Percentiles rank a stretch among this genome's conserved stretches.
Evolutionary conservation across 2,113 vertebrate species (phyloP).

Genomic region (Natator depressus): DNA sequence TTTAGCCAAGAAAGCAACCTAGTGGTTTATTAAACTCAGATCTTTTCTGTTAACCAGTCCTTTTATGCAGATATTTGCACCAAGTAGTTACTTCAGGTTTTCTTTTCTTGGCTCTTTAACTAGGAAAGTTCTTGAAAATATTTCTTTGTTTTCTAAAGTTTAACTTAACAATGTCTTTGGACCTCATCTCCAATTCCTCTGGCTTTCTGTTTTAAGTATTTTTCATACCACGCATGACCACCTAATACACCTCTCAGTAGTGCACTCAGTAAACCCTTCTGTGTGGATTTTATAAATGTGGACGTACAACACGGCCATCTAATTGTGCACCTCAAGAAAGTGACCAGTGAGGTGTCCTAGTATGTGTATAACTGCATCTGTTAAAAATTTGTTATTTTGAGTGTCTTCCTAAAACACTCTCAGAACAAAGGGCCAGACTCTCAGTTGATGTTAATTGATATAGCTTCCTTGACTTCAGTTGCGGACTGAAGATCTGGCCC

Average conservation of each 20-base stretch:
- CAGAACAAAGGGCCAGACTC: background rate
- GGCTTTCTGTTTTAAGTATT: slow-evolving; percentile 35
- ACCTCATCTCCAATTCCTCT: slow-evolving; percentile 36
- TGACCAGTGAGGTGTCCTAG: background rate
- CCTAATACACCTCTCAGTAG: background rate
- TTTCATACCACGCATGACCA: background rate
- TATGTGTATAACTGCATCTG: background rate
- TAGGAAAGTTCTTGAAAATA: slow-evolving; percentile 67
- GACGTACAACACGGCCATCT: background rate
- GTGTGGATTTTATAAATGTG: background rate
- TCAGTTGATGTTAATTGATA: background rate
- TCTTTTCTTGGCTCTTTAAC: slow-evolving; percentile 35
- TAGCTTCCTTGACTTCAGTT: background rate
- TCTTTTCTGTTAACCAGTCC: slow-evolving; percentile 46
- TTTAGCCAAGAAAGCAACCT: slow-evolving; percentile 48
- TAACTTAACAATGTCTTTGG: slow-evolving; percentile 41
- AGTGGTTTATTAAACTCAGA: slow-evolving; percentile 54
- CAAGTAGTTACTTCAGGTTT: background rate
- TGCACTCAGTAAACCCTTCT: background rate
- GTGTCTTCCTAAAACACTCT: background rate
- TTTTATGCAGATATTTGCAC: background rate
- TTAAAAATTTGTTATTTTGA: background rate
- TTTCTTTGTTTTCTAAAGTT: slow-evolving; percentile 37
- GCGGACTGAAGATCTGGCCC: background rate
- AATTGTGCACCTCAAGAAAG: background rate